These are phyloP conservation scores for Apomyelois bistriatella DNA, from an alignment of 2,888 invertebrate genomes.

Conservation along the genomic window DNA sequence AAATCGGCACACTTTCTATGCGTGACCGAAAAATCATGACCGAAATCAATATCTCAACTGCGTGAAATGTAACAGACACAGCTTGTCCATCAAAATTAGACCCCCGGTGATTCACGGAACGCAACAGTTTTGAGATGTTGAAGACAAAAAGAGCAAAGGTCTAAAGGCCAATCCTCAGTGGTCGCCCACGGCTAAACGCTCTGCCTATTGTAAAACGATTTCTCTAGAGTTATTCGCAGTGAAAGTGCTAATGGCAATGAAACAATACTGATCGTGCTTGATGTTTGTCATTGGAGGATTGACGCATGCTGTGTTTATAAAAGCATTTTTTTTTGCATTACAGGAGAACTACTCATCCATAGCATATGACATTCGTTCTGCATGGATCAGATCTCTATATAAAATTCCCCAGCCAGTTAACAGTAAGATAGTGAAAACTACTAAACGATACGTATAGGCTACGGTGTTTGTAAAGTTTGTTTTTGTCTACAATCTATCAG, in stretches of 20 bases:
- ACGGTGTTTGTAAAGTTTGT: too few relatives aligned
- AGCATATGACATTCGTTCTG: too few relatives aligned
- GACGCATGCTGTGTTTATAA: constrained; percentile 8
- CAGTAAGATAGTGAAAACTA: too few relatives aligned
- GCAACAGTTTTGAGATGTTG: constrained; percentile 2
- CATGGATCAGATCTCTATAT: too few relatives aligned
- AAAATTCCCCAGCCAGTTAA: too few relatives aligned
- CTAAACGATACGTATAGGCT: too few relatives aligned
- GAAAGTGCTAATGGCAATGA: constrained; percentile 50
- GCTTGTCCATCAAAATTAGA: constrained; percentile 23
- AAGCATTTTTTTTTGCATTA: background rate
- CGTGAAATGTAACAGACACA: constrained; percentile 23
- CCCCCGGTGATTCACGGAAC: constrained; percentile 28
- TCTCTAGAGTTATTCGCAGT: constrained; percentile 53
- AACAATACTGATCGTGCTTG: constrained; percentile 42
- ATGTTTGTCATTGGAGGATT: constrained; percentile 27
- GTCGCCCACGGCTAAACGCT: constrained; percentile 38
- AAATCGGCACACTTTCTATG: constrained; percentile 32
- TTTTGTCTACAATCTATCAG: too few relatives aligned
- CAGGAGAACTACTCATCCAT: too few relatives aligned
- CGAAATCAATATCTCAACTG: constrained; percentile 28
- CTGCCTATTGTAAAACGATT: constrained; percentile 55
- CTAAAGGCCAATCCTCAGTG: constrained; percentile 37
- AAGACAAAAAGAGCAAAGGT: constrained; percentile 17
- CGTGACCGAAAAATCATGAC: constrained; percentile 31